A percentile compares a stretch with the other conserved stretches of the same genome.
Evolutionary conservation across 2,888 invertebrate species (phyloP).

Genomic region (Imbricaverruca yamaguchii): DNA sequence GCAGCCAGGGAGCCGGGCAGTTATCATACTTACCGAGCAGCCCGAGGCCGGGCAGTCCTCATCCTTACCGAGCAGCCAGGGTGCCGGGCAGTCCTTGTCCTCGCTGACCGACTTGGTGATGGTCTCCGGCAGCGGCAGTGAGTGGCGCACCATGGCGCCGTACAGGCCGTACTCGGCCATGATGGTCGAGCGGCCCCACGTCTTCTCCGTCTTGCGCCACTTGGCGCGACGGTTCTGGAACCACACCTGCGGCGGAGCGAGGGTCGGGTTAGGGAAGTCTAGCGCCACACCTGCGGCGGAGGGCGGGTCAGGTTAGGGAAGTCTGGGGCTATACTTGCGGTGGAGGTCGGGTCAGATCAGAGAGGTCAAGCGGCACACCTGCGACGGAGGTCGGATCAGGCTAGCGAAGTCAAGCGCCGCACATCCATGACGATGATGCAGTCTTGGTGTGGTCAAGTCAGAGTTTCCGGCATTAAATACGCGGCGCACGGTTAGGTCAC

Average conservation of each 20-base stretch:
- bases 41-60: constrained; percentile 86
- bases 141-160: constrained; percentile 99
- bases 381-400: too few species aligned
- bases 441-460: too few species aligned
- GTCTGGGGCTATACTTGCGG: too few species aligned
- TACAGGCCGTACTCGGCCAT: constrained; percentile 99
- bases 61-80: constrained; percentile 93
- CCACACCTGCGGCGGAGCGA: constrained; percentile 81
- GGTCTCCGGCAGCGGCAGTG: constrained; percentile 94
- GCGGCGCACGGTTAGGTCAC: too few species aligned
- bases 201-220: constrained; percentile 99
- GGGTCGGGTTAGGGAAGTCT: too few species aligned
- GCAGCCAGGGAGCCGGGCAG: constrained; percentile 96
- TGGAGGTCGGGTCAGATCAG: too few species aligned
- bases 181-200: constrained; percentile 98
- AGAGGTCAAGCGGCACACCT: too few species aligned
- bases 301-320: too few species aligned
- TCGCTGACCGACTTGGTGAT: constrained; percentile 96
- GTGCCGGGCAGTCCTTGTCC: constrained; percentile 70
- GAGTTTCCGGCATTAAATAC: too few species aligned
- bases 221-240: constrained; percentile 97
- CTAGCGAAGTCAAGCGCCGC: too few species aligned
- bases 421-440: too few species aligned
- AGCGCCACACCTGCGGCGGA: too few species aligned
- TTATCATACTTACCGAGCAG: constrained; percentile 80